phyloP scores from a whole-genome alignment of 2,113 vertebrate genomes.

The Poecilia latipinna region DNA sequence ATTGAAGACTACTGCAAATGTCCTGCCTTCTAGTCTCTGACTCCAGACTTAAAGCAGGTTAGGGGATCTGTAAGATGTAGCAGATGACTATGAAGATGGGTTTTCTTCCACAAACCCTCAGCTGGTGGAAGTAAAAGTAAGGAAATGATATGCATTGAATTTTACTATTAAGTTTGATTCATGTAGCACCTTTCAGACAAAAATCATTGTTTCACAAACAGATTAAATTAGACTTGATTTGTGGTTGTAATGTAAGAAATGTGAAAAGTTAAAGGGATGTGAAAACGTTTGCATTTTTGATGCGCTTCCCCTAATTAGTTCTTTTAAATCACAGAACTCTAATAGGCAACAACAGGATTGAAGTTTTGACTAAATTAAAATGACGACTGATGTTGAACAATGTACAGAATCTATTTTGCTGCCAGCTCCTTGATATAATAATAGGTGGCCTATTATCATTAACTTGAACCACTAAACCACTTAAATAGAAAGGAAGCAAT shows the following conservation, averaged over 20 bases:
- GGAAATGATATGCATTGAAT: too few species aligned
- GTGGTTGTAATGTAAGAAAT: background rate
- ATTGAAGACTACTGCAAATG: too few species aligned
- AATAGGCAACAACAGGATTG: background rate
- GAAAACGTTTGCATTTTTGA: background rate
- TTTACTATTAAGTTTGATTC: background rate
- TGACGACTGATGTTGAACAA: too few species aligned
- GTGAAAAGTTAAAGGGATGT: background rate
- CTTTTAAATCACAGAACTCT: background rate
- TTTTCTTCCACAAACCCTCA: too few species aligned
- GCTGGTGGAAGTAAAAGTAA: too few species aligned
- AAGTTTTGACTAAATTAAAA: background rate
- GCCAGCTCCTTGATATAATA: background rate
- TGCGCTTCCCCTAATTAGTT: background rate
- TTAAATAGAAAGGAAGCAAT: conserved; percentile 24
- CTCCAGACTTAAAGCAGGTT: too few species aligned
- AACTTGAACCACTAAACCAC: conserved; percentile 8
- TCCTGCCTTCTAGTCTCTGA: too few species aligned
- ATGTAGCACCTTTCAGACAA: background rate
- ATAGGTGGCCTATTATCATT: background rate
- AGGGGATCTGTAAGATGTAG: too few species aligned
- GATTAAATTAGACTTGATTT: too few species aligned
- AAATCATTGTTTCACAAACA: background rate
- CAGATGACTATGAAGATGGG: too few species aligned
- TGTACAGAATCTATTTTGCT: background rate